Evolutionary conservation across 2,888 invertebrate species (phyloP), one percentile per base, ranked within the genome.

Genomic region (Drosophila pseudotakahashii): DNA sequence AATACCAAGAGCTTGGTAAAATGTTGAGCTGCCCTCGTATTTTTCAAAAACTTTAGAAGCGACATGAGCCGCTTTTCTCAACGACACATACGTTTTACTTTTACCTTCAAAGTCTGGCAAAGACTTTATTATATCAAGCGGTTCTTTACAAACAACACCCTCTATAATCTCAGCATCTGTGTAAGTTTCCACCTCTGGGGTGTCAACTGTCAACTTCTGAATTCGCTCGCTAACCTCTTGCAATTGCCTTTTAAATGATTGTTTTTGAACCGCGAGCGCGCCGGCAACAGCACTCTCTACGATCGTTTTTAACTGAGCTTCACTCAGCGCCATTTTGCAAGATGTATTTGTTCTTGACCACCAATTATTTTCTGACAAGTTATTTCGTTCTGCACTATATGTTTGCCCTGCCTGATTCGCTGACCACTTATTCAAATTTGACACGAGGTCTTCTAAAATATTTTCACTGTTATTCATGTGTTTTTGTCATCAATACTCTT

Each of bases 11-110:
- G 16, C 34, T 34, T 50, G 48, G 14, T 47, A 30, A 9, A 9
- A 34, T 10, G 34, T 13, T 54, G 32, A 54, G 19, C 32, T 44
- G n/a, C 42, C 54, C 44, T 42, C 42, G 42, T 44, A 55, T 7
- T 44, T 34, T 42, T 42, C 16, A 32, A 54, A 54, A 54, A 42
- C 41, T 34, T 34, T 55, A 55, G 44, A 55, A 55, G 55, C 55
- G 55, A 55, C 55, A 44, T 23, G 19, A 32, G 42, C 32, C 16
- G 42, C 42, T 42, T 54, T 42, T 19, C 42, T 54, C n/a, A 19
- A 54, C 42, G 41, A 54, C 42, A 44, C 42, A n/a, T 54, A 44
- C 19, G 19, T 54, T 44, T 44, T n/a, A 54, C 32, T 7, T 44
- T 53, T 16, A 13, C 53, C 53, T 3, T 52, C 39, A 26, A 52